Percentiles rank a stretch among this genome's conserved stretches.
Conservation (phyloP, 2,888 invertebrate species). For the Ochropleura leucogaster region DNA sequence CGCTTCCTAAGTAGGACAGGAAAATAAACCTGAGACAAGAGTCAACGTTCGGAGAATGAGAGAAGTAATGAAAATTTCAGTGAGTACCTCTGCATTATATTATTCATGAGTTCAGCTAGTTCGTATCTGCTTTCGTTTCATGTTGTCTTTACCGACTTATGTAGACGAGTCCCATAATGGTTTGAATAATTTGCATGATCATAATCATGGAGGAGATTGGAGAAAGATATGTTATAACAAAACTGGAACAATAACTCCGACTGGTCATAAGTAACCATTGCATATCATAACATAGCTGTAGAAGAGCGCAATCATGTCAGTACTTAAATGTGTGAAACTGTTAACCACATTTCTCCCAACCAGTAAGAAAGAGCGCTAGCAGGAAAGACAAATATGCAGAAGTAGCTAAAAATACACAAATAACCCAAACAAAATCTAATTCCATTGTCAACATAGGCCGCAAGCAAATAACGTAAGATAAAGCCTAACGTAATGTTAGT, state of each 20-base stretch:
- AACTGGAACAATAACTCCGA: conserved; percentile 1
- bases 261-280: background rate
- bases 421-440: background rate
- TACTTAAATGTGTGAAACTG: background rate
- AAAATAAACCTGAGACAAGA: conserved; percentile 68
- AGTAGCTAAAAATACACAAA: background rate
- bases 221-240: conserved; percentile 1
- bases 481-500: conserved; percentile 22
- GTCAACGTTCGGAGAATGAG: conserved; percentile 61
- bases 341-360: background rate
- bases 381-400: background rate
- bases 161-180: conserved; percentile 11
- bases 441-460: background rate
- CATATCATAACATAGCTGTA: background rate
- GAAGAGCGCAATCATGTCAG: background rate
- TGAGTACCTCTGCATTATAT: conserved; percentile 50
- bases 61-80: conserved; percentile 62
- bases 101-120: conserved; percentile 63
- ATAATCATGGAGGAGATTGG: conserved; percentile 6
- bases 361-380: background rate
- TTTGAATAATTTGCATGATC: conserved; percentile 33
- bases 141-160: conserved; percentile 37
- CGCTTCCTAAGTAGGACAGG: conserved; percentile 69
- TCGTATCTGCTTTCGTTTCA: conserved; percentile 52
- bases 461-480: conserved; percentile 23